Evolutionary conservation across 2,113 vertebrate genomes (phyloP).

Genomic region (Genyomyrus donnyi): DNA sequence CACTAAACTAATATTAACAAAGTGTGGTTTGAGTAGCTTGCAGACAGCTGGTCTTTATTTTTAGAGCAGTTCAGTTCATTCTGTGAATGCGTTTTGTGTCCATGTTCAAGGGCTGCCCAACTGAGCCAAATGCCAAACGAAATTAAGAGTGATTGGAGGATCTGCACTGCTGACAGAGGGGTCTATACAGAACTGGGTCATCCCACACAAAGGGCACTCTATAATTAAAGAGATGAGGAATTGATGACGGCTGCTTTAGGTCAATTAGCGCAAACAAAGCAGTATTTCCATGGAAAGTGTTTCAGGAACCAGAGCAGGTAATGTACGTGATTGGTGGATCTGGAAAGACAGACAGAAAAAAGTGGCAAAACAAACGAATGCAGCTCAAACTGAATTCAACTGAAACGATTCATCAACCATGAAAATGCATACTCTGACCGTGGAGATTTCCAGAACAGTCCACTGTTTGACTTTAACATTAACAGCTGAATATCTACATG

Average conservation of each 20-base stretch:
- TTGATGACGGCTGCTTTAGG: constrained; percentile 56
- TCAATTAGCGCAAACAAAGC: constrained; percentile 60
- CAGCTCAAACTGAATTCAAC: neutral
- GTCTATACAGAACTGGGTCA: constrained; percentile 67
- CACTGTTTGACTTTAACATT: neutral
- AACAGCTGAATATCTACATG: neutral
- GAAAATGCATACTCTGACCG: neutral
- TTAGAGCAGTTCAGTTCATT: constrained; percentile 52
- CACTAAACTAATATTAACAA: constrained; percentile 12
- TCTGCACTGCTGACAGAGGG: constrained; percentile 65
- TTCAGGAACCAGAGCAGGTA: constrained; percentile 28
- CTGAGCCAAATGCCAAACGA: constrained; percentile 78
- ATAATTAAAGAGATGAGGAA: constrained; percentile 78
- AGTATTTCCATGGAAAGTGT: constrained; percentile 47
- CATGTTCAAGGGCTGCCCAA: constrained; percentile 58
- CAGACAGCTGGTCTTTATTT: constrained; percentile 10
- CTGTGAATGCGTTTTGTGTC: constrained; percentile 31
- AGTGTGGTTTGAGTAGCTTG: neutral
- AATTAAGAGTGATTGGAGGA: constrained; percentile 78
- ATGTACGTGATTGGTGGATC: constrained; percentile 10
- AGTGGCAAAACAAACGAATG: neutral
- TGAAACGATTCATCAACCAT: neutral
- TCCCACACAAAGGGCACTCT: constrained; percentile 77
- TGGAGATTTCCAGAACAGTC: neutral
- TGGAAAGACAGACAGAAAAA: neutral